Evolutionary conservation across 1,140 invertebrate genomes (phyloP).

Genomic region (Hermetia illucens): DNA sequence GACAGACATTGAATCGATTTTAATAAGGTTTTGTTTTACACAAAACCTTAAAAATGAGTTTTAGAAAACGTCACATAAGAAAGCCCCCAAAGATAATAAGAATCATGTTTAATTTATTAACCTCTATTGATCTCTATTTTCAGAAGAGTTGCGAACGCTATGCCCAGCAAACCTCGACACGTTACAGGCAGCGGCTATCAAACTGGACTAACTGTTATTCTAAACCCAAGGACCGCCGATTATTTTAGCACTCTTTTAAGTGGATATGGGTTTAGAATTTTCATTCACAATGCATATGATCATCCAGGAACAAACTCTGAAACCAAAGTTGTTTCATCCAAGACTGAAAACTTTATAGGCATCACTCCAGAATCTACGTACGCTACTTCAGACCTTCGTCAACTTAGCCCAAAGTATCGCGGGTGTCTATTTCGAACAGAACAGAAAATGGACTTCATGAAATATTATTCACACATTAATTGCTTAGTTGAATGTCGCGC

Average conservation of each 20-base stretch:
- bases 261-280: conserved; percentile 2
- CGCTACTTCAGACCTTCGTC: conserved; percentile 30
- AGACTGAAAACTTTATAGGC: conserved; percentile 35
- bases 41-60: no score
- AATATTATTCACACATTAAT: conserved; percentile 38
- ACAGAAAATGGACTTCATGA: conserved; percentile 21
- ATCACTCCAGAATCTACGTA: conserved; percentile 36
- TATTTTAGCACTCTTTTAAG: conserved; percentile 18
- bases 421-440: conserved; percentile 38
- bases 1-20: no score
- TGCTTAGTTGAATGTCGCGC: conserved; percentile 37
- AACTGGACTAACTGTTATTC: conserved; percentile 35
- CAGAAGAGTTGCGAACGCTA: background rate
- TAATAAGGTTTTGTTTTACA: no score
- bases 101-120: no score
- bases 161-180: conserved; percentile 18
- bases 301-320: conserved; percentile 35
- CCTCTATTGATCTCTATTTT: no score
- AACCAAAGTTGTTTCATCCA: conserved; percentile 31
- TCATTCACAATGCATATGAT: conserved; percentile 38
- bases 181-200: conserved; percentile 40
- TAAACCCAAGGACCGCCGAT: conserved; percentile 29
- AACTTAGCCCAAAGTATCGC: conserved; percentile 25
- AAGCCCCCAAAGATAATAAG: no score
- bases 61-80: no score